Base-by-base conservation (phyloP, 2,113 vertebrate species). In the Lethenteron camtschaticum region DNA sequence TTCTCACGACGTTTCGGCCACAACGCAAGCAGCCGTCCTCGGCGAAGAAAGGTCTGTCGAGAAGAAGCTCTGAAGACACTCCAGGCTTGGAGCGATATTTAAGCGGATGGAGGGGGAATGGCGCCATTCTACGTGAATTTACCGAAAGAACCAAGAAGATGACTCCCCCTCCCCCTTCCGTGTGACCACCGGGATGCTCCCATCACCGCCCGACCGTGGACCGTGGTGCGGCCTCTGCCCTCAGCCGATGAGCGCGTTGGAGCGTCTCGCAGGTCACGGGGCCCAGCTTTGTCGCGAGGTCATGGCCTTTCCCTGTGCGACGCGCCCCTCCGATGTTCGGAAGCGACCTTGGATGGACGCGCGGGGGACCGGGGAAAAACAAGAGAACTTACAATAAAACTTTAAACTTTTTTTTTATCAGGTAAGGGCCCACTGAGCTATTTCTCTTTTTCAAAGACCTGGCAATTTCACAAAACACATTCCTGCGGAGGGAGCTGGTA, bases 161-260 rank as follows among this genome's bases (percentile, higher is more conserved):
- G 20, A 20, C 20, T 20, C 20, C 20, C 20, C 20, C 20, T 20
- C 24, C 3, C 41, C 41, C 41, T 41, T 41, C 4, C 6, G 7
- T 41, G 41, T 7, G 41, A 6, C 41, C 41, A 41, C 41, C 41
- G 41, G 41, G 24, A 24, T 24, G 3, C 24, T 24, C 41, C 41
- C 41, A 41, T 41, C 41, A 41, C 41, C 41, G 41, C 41, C 41
- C 41, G 6, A 41, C 41, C 41, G 41, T 7, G 6, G 41, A 41
- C 41, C 41, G 41, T 6, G 41, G 41, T 41, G 41, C 24, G 24
- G 24, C 4, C 41, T 41, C 41, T 7, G 41, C 41, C 6, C 41
- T 41, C 96, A 99, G 78, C 86, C 84, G 75, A 99, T 90, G 81
- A 77, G 88, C 11, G 86, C 94, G n/a, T 89, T 87, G 79, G 81